These are phyloP conservation scores for Orcinus orca DNA, from an alignment of 2,113 vertebrate genomes.

Conservation along the genomic window DNA sequence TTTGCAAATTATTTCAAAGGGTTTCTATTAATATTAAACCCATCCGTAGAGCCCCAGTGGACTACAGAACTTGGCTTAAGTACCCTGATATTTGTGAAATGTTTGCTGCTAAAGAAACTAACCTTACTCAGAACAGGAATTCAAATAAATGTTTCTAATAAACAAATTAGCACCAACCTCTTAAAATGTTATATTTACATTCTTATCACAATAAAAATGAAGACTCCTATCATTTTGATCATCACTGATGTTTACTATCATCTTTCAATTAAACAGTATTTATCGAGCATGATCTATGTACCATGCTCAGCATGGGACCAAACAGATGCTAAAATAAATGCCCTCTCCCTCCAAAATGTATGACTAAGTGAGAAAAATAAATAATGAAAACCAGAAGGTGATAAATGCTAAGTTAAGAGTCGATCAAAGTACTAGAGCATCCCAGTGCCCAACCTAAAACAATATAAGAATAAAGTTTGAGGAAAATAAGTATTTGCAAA, in stretches of 20 bases:
- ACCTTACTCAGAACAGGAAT: neutral
- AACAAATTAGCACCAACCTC: neutral
- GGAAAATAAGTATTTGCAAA: slow-evolving; percentile 63
- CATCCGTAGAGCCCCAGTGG: neutral
- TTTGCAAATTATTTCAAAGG: slow-evolving; percentile 42
- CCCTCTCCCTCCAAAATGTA: neutral
- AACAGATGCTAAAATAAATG: neutral
- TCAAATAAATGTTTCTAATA: slow-evolving; percentile 35
- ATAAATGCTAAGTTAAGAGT: neutral
- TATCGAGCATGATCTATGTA: neutral
- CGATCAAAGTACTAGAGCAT: neutral
- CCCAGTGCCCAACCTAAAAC: neutral
- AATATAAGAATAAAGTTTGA: slow-evolving; percentile 25
- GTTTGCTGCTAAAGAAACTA: neutral
- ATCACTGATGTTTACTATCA: neutral
- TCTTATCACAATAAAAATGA: neutral
- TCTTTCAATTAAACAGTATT: neutral
- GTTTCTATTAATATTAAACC: slow-evolving; percentile 43
- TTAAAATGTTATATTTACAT: slow-evolving; percentile 19
- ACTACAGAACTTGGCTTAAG: neutral
- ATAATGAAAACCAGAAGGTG: neutral
- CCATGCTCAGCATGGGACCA: neutral
- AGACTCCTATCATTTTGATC: neutral
- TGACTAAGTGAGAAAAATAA: neutral
- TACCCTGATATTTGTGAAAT: neutral